phyloP scores from a whole-genome alignment of 1,140 invertebrate species.

The Nasonia longicornis region DNA sequence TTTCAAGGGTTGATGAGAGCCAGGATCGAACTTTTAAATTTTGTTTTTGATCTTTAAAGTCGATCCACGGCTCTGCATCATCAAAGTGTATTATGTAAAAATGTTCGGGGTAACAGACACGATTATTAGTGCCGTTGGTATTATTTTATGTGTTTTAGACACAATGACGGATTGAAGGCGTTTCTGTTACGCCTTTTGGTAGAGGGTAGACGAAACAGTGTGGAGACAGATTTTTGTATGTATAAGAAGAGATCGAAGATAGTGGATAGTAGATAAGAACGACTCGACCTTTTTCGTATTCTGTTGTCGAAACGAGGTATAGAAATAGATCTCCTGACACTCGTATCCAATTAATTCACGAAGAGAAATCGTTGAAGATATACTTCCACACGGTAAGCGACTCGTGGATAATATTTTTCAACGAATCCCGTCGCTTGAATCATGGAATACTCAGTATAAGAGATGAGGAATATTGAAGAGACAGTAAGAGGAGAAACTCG shows the following conservation, averaged over 20 bases:
- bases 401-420: background rate
- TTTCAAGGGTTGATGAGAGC: background rate
- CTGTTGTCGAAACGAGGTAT: background rate
- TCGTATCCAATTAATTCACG: background rate
- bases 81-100: background rate
- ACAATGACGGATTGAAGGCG: background rate
- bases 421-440: background rate
- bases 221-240: background rate
- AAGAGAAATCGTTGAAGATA: background rate
- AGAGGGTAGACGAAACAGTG: background rate
- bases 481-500: background rate
- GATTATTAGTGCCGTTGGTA: slow-evolving; percentile 46
- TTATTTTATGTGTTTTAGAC: background rate
- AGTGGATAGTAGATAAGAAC: background rate
- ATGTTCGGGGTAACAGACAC: slow-evolving; percentile 24
- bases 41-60: background rate
- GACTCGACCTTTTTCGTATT: background rate
- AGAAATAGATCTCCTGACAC: background rate
- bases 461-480: background rate
- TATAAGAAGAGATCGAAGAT: background rate
- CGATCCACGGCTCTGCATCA: background rate
- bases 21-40: background rate
- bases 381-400: background rate
- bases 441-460: background rate
- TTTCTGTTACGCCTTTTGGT: slow-evolving; percentile 24